Conservation (phyloP, 2,113 vertebrate species). For the Ictalurus punctatus region DNA sequence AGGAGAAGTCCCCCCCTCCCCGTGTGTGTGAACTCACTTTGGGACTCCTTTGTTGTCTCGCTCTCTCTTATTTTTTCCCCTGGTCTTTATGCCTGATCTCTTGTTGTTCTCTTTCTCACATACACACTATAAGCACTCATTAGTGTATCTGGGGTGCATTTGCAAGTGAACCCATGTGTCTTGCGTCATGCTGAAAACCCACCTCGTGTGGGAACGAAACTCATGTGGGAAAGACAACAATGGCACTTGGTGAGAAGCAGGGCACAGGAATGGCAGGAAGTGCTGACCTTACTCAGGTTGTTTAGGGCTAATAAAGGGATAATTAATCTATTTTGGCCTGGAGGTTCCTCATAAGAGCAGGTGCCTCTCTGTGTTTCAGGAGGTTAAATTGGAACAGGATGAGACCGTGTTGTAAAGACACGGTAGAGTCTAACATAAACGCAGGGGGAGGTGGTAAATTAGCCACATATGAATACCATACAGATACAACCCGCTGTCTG, state of each 20-base stretch:
- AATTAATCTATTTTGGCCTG: constrained; percentile 42
- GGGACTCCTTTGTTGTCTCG: not conserved
- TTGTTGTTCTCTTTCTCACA: not conserved
- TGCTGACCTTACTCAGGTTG: constrained; percentile 47
- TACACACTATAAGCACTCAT: constrained; percentile 8
- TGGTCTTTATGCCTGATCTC: not conserved
- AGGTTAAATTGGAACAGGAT: constrained; percentile 29
- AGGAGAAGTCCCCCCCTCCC: constrained; percentile 21
- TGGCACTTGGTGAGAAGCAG: constrained; percentile 31
- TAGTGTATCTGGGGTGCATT: constrained; percentile 14
- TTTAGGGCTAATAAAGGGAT: constrained; percentile 48
- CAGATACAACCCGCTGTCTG: constrained; percentile 48
- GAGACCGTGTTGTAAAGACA: constrained; percentile 34
- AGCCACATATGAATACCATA: constrained; percentile 51
- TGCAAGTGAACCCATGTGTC: constrained; percentile 2
- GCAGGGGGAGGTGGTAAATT: constrained; percentile 45
- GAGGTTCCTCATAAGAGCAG: constrained; percentile 35
- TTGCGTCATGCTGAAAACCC: constrained; percentile 8
- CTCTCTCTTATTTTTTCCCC: not conserved
- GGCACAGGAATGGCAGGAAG: constrained; percentile 42
- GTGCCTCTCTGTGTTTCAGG: constrained; percentile 26
- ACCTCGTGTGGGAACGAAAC: constrained; percentile 35
- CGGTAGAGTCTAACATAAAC: constrained; percentile 44
- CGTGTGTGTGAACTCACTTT: not conserved
- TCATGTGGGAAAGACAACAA: constrained; percentile 43